Evolutionary conservation across 2,113 vertebrate species (phyloP), one percentile per base, ranked within the genome.

Genomic region (Trematocara unimaculatum): DNA sequence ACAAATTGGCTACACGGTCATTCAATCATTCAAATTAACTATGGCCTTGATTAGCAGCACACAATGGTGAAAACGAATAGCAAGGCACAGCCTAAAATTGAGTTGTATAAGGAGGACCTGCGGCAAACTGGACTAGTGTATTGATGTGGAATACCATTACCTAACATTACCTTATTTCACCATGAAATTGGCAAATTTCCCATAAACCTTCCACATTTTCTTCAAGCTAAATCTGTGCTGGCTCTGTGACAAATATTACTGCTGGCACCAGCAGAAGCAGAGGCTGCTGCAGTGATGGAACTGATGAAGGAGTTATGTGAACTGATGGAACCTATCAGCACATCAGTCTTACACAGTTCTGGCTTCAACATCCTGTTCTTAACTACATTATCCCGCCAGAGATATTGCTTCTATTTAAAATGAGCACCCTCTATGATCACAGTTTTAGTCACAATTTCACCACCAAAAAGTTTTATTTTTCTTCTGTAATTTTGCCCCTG

Each of bases 261-360:
- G 13, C 33, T 20, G 64, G 80, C 88, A 58, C 31, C 31, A 33
- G 88, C 83, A 80, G 77, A 51, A 54, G 84, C n/a, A n/a, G 31
- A 33, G 12, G 54, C 58, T 67, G 42, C 83, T 72, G 53, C 35
- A 12, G 13, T 82, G 83, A 90, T 87, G 54, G 81, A 58, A 81
- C 58, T 79, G 82, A 90, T 85, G 82, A 90, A 85, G 82, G 64
- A 85, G 49, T 72, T 49, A n/a, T 79, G 53, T 81, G 81, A 83
- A 88, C 87, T 91, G 89, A 92, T 91, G 77, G 47, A 77, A 86
- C 42, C 79, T 49, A 72, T 62, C 82, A 84, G 81, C 26, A 53
- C 81, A 87, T 84, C 80, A 42, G 70, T 80, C 81, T 67, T 31
- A 14, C 78, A 33, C 2, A 8, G 53, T 64, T 54, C 83, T 45